phyloP scores from a whole-genome alignment of 2,113 vertebrate species.

The Triplophysa siluroides region DNA sequence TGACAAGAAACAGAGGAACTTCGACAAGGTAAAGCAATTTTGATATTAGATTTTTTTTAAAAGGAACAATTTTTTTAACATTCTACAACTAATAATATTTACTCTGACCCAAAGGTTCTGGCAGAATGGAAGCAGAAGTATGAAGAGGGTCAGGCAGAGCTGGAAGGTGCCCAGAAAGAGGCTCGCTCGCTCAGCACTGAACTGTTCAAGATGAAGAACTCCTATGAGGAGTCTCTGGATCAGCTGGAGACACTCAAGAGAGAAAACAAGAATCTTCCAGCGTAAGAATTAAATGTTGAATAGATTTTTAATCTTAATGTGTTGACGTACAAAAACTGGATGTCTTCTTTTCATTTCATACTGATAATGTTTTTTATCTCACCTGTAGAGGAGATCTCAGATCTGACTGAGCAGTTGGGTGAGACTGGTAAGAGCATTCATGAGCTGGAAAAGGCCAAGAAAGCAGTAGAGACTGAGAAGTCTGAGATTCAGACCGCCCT shows the following conservation, averaged over 20 bases:
- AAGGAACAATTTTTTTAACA: no score
- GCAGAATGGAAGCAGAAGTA: conserved; percentile 58
- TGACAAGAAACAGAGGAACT: conserved; percentile 76
- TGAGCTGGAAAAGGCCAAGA: conserved; percentile 82
- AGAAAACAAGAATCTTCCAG: conserved; percentile 55
- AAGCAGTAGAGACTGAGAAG: conserved; percentile 63
- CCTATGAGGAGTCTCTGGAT: conserved; percentile 74
- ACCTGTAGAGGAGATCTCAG: conserved; percentile 51
- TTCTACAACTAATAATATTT: no score
- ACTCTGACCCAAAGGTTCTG: conserved; percentile 32
- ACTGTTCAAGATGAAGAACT: conserved; percentile 85
- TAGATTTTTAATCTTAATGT: background rate
- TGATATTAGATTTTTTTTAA: background rate
- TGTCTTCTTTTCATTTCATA: no score
- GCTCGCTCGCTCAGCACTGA: conserved; percentile 79
- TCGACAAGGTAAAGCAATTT: conserved; percentile 67
- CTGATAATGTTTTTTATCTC: background rate
- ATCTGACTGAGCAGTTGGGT: conserved; percentile 52
- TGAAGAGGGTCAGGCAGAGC: conserved; percentile 68
- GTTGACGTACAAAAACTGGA: no score
- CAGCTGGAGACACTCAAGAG: conserved; percentile 64
- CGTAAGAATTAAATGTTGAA: conserved; percentile 23
- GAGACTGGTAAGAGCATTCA: conserved; percentile 79
- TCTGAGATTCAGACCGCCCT: conserved; percentile 53
- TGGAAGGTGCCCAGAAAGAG: conserved; percentile 80